These are phyloP conservation scores for Hypomesus transpacificus DNA, from an alignment of 2,113 vertebrate species.

Conservation along the genomic window DNA sequence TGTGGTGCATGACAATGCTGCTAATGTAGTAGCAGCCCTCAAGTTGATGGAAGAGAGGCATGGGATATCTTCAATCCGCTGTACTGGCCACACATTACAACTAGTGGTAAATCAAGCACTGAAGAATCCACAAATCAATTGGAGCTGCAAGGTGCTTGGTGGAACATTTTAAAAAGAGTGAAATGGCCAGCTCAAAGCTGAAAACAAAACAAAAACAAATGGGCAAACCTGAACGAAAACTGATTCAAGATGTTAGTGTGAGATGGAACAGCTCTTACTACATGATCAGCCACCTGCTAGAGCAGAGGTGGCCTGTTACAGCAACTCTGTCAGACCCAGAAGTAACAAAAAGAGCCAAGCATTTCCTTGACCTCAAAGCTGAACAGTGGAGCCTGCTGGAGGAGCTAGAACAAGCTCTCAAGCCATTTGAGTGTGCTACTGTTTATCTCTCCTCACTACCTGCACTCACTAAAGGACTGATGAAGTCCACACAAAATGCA, in stretches of 20 bases:
- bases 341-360: slow-evolving; percentile 12
- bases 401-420: slow-evolving; percentile 19
- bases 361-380: slow-evolving; percentile 21
- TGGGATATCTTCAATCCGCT: not conserved
- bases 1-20: slow-evolving; percentile 13
- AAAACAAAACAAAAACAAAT: slow-evolving; percentile 25
- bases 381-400: slow-evolving; percentile 34
- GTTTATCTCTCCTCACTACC: not conserved
- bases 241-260: slow-evolving; percentile 24
- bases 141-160: slow-evolving; percentile 14
- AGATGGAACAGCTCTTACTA: slow-evolving; percentile 21
- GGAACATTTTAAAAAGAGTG: slow-evolving; percentile 27
- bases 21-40: not conserved
- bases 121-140: slow-evolving; percentile 7
- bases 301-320: slow-evolving; percentile 26
- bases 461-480: no score
- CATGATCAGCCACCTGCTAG: slow-evolving; percentile 7
- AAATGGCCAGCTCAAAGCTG: slow-evolving; percentile 10
- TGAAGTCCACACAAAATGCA: no score
- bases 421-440: not conserved
- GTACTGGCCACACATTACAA: slow-evolving; percentile 3
- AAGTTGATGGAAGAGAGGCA: not conserved
- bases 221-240: slow-evolving; percentile 9
- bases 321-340: slow-evolving; percentile 11
- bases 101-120: not conserved